Conservation (phyloP, 2,888 invertebrate genomes). For the Synergus itoensis region DNA sequence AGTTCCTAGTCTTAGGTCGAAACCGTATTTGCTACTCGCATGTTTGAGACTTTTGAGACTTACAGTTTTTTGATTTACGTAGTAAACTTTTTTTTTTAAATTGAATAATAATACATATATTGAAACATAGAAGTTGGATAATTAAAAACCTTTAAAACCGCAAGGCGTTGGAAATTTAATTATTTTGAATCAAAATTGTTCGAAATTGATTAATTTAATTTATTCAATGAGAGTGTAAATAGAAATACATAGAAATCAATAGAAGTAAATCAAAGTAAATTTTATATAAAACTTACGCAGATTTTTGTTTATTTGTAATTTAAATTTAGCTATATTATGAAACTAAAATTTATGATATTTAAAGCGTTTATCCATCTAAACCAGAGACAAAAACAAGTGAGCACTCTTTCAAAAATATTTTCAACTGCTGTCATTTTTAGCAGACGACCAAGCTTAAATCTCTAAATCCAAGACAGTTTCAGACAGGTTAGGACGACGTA, state of each 20-base stretch:
- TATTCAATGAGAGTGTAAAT: too few species aligned
- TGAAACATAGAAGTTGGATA: too few species aligned
- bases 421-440: conserved; percentile 15
- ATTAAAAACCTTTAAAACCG: too few species aligned
- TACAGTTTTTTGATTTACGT: neutral
- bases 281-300: neutral
- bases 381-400: neutral
- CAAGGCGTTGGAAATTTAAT: too few species aligned
- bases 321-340: neutral
- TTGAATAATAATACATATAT: too few species aligned
- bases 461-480: neutral
- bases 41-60: neutral
- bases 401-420: neutral
- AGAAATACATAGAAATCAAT: too few species aligned
- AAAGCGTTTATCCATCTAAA: neutral
- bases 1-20: neutral
- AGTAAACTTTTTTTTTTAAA: too few species aligned
- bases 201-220: too few species aligned
- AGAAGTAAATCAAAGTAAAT: too few species aligned
- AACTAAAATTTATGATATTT: neutral
- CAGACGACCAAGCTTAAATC: conserved; percentile 15
- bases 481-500: conserved; percentile 14
- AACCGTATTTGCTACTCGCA: neutral
- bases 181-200: too few species aligned
- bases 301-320: neutral